Evolutionary conservation across 2,888 invertebrate species (phyloP), one percentile per base, ranked within the genome.

Genomic region (Ellobium chinense): DNA sequence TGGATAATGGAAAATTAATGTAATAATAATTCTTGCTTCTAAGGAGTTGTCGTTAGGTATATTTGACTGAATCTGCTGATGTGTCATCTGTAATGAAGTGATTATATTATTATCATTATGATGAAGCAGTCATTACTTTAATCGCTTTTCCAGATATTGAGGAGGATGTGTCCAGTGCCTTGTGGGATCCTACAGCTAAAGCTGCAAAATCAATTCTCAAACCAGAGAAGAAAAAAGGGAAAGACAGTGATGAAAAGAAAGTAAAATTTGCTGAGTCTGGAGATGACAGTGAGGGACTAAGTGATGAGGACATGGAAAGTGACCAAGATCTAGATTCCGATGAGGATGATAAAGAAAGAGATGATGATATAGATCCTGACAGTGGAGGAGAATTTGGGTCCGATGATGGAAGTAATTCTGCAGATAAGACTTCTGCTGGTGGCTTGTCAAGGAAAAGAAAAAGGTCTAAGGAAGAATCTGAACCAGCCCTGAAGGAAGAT

Each of bases 401-500:
- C 36, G 12, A 34, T 24, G 46, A 81, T 2, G 76, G 73, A 39
- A 56, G 63, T 54, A 29, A 60, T n/a, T 14, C 18, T 14, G 76
- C 63, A 56, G 69, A 37, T 65, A 58, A 46, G 27, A 21, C 36
- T 37, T 46, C 24, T 34, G 72, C 21, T 39, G 34, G 54, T 54
- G 34, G 39, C 34, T 27, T 60, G 24, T 39, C 78, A 9, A 36
- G 12, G 24, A 62, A 34, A 60, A 73, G 29, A 21, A 79, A 82
- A 62, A 62, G 31, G 62, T 68, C 63, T 12, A 75, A 65, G 62
- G 63, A 66, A 1, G 39, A 46, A 46, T 24, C 34, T 56, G 37
- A 65, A 34, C 2, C 24, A 54, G 77, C 72, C 31, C 27, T 77
- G 58, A 73, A 72, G 65, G 90, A 98, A 94, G 98, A 99, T 94